These are phyloP conservation scores for Agriopis leucophaearia DNA, from an alignment of 2,888 invertebrate species.

Conservation along the genomic window DNA sequence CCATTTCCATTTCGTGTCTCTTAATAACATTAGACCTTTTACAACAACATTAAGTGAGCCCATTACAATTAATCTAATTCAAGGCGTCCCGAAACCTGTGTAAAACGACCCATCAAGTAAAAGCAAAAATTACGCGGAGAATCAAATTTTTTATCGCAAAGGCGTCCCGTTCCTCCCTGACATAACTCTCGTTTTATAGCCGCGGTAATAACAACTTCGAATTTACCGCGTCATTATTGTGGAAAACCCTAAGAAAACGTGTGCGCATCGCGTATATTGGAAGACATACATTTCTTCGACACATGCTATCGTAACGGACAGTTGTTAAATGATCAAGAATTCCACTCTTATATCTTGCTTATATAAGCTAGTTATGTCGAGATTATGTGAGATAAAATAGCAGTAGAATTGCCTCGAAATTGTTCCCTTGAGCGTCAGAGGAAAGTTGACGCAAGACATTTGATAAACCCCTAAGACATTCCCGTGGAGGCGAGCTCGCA, in stretches of 20 bases:
- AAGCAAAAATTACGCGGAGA: constrained; percentile 60
- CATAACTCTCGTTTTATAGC: constrained; percentile 58
- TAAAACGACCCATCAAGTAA: constrained; percentile 60
- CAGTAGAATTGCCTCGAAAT: constrained; percentile 26
- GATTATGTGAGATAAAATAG: constrained; percentile 6
- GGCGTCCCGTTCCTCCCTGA: constrained; percentile 54
- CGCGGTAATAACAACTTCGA: constrained; percentile 51
- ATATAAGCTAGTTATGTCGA: constrained; percentile 1
- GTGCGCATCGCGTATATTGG: constrained; percentile 47
- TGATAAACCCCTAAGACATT: constrained; percentile 54
- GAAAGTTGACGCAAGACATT: constrained; percentile 54
- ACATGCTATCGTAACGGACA: background rate
- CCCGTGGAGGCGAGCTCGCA: constrained; percentile 55
- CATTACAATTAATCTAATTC: constrained; percentile 46
- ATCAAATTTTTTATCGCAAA: constrained; percentile 62
- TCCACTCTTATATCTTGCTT: background rate
- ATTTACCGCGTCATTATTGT: constrained; percentile 61
- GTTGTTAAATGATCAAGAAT: constrained; percentile 19
- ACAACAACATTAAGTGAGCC: constrained; percentile 37
- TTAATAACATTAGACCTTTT: constrained; percentile 33
- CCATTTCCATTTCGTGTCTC: constrained; percentile 20
- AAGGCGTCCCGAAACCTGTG: constrained; percentile 40
- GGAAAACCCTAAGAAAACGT: constrained; percentile 51
- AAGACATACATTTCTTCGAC: constrained; percentile 19
- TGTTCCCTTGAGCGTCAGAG: constrained; percentile 45